Percentiles rank a stretch among this genome's conserved stretches.
Evolutionary conservation across 2,113 vertebrate genomes (phyloP).

Genomic region (Pagrus major): DNA sequence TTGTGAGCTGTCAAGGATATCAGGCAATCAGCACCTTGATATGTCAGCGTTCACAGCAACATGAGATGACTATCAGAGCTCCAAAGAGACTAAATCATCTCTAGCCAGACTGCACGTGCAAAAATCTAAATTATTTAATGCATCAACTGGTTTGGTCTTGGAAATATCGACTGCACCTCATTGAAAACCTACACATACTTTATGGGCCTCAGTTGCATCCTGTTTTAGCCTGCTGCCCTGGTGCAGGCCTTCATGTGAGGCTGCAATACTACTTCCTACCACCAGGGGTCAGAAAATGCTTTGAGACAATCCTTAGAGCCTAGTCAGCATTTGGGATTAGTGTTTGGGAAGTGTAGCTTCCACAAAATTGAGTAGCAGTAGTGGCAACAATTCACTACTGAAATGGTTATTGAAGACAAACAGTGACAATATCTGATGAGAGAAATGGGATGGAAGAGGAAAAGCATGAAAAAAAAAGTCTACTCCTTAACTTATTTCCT

Average conservation of each 20-base stretch:
- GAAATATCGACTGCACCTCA: background rate
- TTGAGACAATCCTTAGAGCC: background rate
- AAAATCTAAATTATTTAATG: background rate
- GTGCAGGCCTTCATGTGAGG: background rate
- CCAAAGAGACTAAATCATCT: background rate
- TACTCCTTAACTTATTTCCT: background rate
- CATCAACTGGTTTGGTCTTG: background rate
- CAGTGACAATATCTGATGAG: background rate
- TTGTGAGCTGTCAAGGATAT: background rate
- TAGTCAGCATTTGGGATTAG: background rate
- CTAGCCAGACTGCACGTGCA: background rate
- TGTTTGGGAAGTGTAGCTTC: background rate
- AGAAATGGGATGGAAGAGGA: background rate
- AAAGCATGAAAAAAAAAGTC: background rate
- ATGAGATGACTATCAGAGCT: background rate
- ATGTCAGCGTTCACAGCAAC: background rate
- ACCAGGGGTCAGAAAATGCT: conserved; percentile 52
- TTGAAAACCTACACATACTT: background rate
- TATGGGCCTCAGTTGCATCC: background rate
- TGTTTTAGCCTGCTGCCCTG: background rate
- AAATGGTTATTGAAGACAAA: background rate
- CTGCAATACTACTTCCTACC: conserved; percentile 3
- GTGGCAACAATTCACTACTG: background rate
- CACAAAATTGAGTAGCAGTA: background rate
- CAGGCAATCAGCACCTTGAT: background rate